These are phyloP conservation scores for Macroglossus sobrinus DNA, from an alignment of 2,113 vertebrate genomes.

Conservation along the genomic window DNA sequence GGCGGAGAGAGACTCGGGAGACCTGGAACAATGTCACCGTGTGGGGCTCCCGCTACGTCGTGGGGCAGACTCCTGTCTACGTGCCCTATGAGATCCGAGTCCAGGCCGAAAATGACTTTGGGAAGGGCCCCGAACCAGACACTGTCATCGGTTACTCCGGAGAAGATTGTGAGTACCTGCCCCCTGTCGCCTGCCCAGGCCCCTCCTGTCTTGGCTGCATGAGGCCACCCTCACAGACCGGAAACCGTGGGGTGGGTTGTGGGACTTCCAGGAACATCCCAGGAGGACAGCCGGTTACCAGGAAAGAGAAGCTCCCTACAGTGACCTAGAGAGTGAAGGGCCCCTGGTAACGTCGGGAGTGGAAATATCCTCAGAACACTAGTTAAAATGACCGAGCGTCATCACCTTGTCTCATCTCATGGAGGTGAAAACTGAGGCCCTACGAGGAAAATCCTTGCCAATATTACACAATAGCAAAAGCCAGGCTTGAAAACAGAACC, in stretches of 20 bases:
- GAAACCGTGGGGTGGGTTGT: not conserved
- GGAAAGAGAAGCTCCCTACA: not conserved
- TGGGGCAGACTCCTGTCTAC: constrained; percentile 90
- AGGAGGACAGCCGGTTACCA: not conserved
- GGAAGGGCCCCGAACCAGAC: constrained; percentile 89
- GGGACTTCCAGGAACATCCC: not conserved
- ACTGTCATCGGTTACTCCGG: constrained; percentile 92
- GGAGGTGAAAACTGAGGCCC: not conserved
- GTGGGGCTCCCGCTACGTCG: constrained; percentile 80
- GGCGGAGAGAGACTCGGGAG: constrained; percentile 84
- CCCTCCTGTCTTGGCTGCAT: fast-evolving
- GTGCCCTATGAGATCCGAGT: constrained; percentile 95
- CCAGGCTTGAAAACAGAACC: not conserved
- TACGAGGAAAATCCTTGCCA: not conserved
- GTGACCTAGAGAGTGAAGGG: not conserved
- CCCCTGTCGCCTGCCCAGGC: not conserved
- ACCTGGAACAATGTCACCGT: constrained; percentile 90
- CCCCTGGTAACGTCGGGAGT: not conserved
- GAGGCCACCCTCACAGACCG: not conserved
- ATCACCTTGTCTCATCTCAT: not conserved
- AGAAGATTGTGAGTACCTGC: constrained; percentile 93
- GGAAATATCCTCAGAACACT: not conserved
- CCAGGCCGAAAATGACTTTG: constrained; percentile 93
- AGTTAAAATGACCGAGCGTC: not conserved
- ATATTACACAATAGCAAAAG: not conserved